phyloP scores from a whole-genome alignment of 2,113 vertebrate genomes.

The Gobio gobio region DNA sequence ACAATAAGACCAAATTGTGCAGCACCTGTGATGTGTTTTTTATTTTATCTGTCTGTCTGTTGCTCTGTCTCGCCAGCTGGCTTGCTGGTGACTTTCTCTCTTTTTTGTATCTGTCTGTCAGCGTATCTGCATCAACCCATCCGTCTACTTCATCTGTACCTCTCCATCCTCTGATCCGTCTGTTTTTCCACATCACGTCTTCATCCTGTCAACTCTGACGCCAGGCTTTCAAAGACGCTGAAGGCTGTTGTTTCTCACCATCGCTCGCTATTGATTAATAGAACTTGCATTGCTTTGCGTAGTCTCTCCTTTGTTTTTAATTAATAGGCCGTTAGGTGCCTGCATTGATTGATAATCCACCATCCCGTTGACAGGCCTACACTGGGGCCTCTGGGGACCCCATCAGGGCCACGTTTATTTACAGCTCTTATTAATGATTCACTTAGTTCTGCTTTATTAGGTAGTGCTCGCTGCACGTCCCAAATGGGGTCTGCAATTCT shows the following conservation, averaged over 20 bases:
- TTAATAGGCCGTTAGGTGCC: constrained; percentile 64
- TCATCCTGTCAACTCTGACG: constrained; percentile 32
- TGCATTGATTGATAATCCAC: constrained; percentile 57
- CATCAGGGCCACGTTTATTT: constrained; percentile 61
- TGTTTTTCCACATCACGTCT: constrained; percentile 25
- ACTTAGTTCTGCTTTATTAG: constrained; percentile 73
- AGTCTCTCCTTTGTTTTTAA: constrained; percentile 71
- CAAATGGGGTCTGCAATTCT: constrained; percentile 16
- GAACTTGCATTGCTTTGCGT: constrained; percentile 51
- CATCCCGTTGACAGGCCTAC: constrained; percentile 16
- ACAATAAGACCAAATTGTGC: neutral
- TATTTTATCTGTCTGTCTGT: neutral
- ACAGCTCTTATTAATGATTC: constrained; percentile 74
- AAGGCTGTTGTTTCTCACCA: constrained; percentile 39
- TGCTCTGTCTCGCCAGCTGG: neutral
- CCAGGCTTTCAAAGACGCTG: constrained; percentile 22
- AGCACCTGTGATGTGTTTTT: neutral
- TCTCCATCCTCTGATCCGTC: neutral
- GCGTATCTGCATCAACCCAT: neutral
- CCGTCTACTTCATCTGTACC: neutral
- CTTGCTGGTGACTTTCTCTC: neutral
- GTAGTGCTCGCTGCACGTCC: constrained; percentile 45
- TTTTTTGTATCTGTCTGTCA: neutral
- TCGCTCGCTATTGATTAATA: constrained; percentile 62
- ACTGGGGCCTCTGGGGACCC: constrained; percentile 45